Conservation (phyloP, 2,113 vertebrate species). For the Cygnus buccinator region DNA sequence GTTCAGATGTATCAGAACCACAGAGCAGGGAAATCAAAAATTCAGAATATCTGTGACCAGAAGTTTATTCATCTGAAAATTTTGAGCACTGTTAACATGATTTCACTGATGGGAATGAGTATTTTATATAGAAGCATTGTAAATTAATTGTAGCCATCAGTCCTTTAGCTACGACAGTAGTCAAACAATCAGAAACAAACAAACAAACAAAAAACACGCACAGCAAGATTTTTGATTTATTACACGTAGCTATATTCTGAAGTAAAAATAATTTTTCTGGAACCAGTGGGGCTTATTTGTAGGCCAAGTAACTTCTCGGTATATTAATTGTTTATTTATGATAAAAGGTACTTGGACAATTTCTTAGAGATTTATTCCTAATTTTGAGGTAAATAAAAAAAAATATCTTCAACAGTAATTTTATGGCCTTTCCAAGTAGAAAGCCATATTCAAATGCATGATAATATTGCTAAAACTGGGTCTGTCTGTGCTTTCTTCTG, state of each 20-base stretch:
- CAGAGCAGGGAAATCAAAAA: neutral
- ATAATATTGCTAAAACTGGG: neutral
- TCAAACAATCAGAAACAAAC: neutral
- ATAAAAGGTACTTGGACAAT: neutral
- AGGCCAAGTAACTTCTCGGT: neutral
- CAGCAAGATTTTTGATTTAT: neutral
- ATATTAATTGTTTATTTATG: neutral
- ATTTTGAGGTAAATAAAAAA: neutral
- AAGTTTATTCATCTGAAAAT: neutral
- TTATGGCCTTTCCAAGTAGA: neutral
- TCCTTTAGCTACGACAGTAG: neutral
- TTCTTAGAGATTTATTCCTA: neutral
- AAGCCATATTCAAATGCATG: neutral
- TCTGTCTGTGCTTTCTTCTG: neutral
- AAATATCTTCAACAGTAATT: neutral
- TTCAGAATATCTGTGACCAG: neutral
- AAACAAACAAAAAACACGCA: neutral
- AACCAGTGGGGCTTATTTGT: neutral
- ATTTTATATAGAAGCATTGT: neutral
- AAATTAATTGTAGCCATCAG: neutral
- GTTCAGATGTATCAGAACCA: neutral
- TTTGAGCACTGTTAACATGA: neutral
- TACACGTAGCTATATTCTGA: neutral
- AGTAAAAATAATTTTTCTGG: neutral
- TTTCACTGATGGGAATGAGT: neutral